Conservation (phyloP, 2,797 vertebrate species). For the Simalia tracyae region DNA sequence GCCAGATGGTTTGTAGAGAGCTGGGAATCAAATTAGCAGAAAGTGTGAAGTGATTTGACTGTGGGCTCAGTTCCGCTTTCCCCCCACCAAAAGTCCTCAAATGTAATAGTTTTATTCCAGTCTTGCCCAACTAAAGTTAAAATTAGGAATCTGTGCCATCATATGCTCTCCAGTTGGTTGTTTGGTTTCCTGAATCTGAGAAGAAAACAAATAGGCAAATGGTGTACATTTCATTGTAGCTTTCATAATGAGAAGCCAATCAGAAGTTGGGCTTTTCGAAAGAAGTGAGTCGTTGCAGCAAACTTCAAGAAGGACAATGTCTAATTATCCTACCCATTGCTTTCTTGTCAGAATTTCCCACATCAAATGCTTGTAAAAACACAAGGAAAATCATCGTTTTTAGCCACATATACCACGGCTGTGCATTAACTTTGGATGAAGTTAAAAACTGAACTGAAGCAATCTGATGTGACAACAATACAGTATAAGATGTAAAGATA, state of each 20-base stretch:
- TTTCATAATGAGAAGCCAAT: not conserved
- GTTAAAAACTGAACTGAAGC: not conserved
- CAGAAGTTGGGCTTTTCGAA: not conserved
- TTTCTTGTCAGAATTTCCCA: not conserved
- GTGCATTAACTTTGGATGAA: not conserved
- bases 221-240: not conserved
- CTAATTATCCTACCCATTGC: not conserved
- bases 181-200: slow-evolving; percentile 24
- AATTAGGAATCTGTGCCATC: slow-evolving; percentile 7
- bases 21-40: not conserved
- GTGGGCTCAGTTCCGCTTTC: slow-evolving; percentile 7
- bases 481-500: not conserved
- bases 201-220: slow-evolving; percentile 20
- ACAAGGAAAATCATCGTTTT: not conserved
- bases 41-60: slow-evolving; percentile 11
- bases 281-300: not conserved
- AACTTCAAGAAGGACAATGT: not conserved
- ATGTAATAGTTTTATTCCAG: slow-evolving; percentile 12
- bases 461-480: not conserved
- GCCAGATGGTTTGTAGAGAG: slow-evolving; percentile 9
- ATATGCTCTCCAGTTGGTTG: slow-evolving; percentile 22
- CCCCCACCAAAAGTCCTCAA: not conserved
- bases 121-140: slow-evolving; percentile 12
- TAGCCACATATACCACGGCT: not conserved
- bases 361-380: not conserved